These are phyloP conservation scores for Heliconius melpomene DNA, from an alignment of 1,140 invertebrate species.

Conservation along the genomic window DNA sequence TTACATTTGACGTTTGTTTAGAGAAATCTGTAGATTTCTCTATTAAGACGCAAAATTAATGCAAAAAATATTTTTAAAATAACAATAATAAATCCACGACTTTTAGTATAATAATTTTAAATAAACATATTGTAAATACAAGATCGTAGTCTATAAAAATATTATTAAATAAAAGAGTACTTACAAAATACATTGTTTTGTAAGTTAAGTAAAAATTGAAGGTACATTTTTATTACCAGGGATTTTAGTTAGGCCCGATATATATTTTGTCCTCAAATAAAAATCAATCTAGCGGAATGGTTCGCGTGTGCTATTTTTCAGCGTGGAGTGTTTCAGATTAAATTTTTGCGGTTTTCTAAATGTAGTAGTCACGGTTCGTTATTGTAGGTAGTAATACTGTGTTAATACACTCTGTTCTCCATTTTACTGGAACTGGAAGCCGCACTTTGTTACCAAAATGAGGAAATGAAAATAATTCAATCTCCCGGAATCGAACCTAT, in stretches of 20 bases:
- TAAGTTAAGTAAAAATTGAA: slow-evolving; percentile 8
- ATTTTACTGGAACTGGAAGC: too few species aligned
- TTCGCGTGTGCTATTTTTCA: slow-evolving; percentile 17
- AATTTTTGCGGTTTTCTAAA: slow-evolving; percentile 33
- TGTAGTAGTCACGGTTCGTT: too few species aligned
- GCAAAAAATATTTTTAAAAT: too few species aligned
- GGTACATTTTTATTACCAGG: not conserved
- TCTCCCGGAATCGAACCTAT: too few species aligned
- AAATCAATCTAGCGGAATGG: slow-evolving; percentile 22
- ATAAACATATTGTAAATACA: not conserved
- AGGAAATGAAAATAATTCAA: too few species aligned
- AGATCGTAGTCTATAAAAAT: too few species aligned
- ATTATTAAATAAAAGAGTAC: not conserved
- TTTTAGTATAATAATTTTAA: not conserved
- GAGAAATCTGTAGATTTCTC: not conserved
- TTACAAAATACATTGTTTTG: not conserved
- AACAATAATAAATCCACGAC: not conserved
- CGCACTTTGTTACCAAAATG: too few species aligned
- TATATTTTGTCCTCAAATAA: slow-evolving; percentile 27
- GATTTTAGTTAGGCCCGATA: slow-evolving; percentile 22
- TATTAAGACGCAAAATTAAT: too few species aligned
- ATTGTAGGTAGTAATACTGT: too few species aligned
- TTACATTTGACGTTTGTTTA: not conserved
- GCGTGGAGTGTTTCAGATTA: slow-evolving; percentile 24
- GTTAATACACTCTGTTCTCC: too few species aligned